Evolutionary conservation across 2,888 invertebrate genomes (phyloP), one percentile per base, ranked within the genome.

Genomic region (Shargacucullia verbasci): DNA sequence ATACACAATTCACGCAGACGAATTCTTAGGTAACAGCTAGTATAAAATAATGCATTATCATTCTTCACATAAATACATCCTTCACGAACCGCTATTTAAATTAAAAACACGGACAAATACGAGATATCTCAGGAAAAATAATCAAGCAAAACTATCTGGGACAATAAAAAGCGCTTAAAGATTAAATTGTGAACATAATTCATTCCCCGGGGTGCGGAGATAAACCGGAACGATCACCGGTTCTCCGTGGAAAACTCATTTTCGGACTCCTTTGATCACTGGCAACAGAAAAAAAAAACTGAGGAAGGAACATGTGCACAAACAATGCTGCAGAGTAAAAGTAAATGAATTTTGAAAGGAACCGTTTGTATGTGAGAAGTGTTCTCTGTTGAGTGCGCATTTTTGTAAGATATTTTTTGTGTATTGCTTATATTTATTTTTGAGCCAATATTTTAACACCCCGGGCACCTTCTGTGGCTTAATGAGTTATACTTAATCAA

Each of bases 141-240:
- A 49, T 53, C 34, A 43, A 56, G 49, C 43, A 31, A 45, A 31
- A 50, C 71, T 75, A 58, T 29, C 46, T 56, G 50, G 55, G 75
- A 78, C 75, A 76, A 76, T 77, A 75, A 64, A 60, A 64, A 77
- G 70, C 73, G 70, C 73, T 79, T 72, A 75, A 77, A 81, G 79
- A 84, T 82, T 80, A 83, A 81, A 83, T 75, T 77, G 78, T 73
- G 76, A 73, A 80, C 74, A 80, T 80, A 81, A 83, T 83, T 77
- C 73, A 73, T 79, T 79, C 63, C 35, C 20, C 49, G 41, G 66
- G 70, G 69, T 67, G 58, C 57, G 35, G 53, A 70, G 76, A 79
- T 79, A 73, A 76, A 80, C 77, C 57, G 60, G 63, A 74, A 77
- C 70, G 74, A 64, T 68, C 66, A 62, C 48, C 38, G 54, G 35